phyloP scores from a whole-genome alignment of 2,797 vertebrate genomes.

The Gymnoscopelus microlampas region DNA sequence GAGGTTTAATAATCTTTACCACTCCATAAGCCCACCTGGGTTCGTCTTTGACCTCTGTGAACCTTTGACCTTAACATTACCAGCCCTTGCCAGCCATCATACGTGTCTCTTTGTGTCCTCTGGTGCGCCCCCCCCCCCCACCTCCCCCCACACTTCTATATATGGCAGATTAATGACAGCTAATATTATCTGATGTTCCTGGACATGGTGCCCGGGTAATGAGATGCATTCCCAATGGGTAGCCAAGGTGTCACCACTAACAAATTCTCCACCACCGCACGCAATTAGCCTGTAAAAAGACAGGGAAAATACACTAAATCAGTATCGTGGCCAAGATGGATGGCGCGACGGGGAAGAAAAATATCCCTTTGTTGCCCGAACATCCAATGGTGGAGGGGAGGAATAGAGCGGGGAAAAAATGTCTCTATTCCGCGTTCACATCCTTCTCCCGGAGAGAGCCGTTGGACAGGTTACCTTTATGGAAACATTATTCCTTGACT shows the following conservation, averaged over 20 bases:
- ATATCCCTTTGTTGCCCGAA: slow-evolving; percentile 75
- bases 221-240: slow-evolving; percentile 97
- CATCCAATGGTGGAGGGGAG: slow-evolving; percentile 62
- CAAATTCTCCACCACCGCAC: slow-evolving; percentile 92
- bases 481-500: slow-evolving; percentile 99
- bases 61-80: slow-evolving; percentile 80
- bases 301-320: slow-evolving; percentile 92
- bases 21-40: slow-evolving; percentile 44
- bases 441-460: slow-evolving; percentile 92
- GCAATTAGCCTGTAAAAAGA: slow-evolving; percentile 99
- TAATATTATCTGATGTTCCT: slow-evolving; percentile 99
- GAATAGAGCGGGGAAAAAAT: slow-evolving; percentile 73
- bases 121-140: slow-evolving; percentile 58
- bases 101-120: slow-evolving; percentile 84
- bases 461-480: slow-evolving; percentile 98
- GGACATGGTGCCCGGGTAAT: slow-evolving; percentile 95
- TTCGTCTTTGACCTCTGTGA: slow-evolving; percentile 77
- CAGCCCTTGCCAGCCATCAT: slow-evolving; percentile 77
- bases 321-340: slow-evolving; percentile 88
- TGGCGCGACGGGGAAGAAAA: slow-evolving; percentile 82
- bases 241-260: slow-evolving; percentile 98
- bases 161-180: slow-evolving; percentile 99
- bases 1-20: slow-evolving; percentile 40
- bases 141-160: slow-evolving; percentile 73
- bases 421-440: slow-evolving; percentile 84